Evolutionary conservation across 2,888 invertebrate species (phyloP), one percentile per base, ranked within the genome.

Genomic region (Melanophora roralis): DNA sequence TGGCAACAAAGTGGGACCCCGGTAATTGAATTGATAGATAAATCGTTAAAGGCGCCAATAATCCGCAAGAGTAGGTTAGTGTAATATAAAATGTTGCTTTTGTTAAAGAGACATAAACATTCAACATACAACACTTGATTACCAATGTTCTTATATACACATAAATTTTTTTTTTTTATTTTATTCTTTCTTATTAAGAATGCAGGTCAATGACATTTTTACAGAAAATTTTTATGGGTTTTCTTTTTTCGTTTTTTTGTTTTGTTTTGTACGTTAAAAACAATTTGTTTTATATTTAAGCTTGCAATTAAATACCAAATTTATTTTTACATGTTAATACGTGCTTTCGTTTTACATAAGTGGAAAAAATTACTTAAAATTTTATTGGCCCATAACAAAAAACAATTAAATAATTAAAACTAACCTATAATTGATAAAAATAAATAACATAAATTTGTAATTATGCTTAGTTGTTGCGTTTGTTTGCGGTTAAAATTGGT

Each of bases 21-120:
- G 55, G 12, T 32, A 68, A 55, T 53, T 55, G 27, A 9, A 69
- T 38, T 14, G 12, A 45, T 3, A 57, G 62, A 76, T 57, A 76
- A 69, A 64, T 65, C 14, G 43, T 65, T 36, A 51, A 57, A 71
- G 76, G 76, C 76, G 76, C 76, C 76, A 76, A 71, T 71, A 69
- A 57, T 71, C 57, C 57, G 43, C 49, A 23, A 64, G 49, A 77
- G 69, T 77, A 71, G 76, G 69, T 77, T 77, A 77, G 43, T 77
- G 16, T 55, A 27, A 53, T 38, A 53, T 7, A 47, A 47, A 49
- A 45, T 55, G 53, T 11, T 45, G 53, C 23, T 64, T 72, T 16
- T 12, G 9, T 40, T 34, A 43, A 34, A 14, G 53, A 45, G 14
- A 14, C 43, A 40, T 36, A 47, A 34, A 55, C 27, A 27, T 27